phyloP scores from a whole-genome alignment of 2,888 invertebrate genomes.

The Mimas tiliae region DNA sequence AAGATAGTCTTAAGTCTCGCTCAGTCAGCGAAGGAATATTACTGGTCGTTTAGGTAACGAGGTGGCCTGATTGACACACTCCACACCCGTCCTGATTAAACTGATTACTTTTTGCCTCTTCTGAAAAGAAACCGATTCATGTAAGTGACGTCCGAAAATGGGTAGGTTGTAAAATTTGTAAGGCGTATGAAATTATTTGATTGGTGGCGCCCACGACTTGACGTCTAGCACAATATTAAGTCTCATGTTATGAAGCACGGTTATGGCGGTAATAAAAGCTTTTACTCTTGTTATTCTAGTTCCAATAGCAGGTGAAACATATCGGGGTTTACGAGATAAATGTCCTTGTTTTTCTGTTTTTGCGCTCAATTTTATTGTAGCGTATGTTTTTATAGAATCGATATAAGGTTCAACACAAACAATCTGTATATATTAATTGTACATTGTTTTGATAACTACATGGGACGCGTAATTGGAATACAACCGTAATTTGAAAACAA shows the following conservation, averaged over 20 bases:
- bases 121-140: slow-evolving; percentile 72
- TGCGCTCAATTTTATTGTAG: not conserved
- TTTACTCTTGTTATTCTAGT: slow-evolving; percentile 13
- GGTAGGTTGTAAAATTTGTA: slow-evolving; percentile 40
- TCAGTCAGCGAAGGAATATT: slow-evolving; percentile 79
- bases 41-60: slow-evolving; percentile 79
- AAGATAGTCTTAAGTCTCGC: slow-evolving; percentile 64
- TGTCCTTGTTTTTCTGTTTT: slow-evolving; percentile 3
- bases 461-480: slow-evolving; percentile 33
- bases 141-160: slow-evolving; percentile 57
- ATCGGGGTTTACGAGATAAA: not conserved
- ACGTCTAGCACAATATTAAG: slow-evolving; percentile 16
- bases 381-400: not conserved
- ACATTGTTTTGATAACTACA: not conserved
- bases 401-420: not conserved
- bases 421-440: not conserved
- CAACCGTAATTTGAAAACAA: slow-evolving; percentile 55
- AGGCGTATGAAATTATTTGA: slow-evolving; percentile 37
- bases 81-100: slow-evolving; percentile 71
- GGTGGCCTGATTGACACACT: slow-evolving; percentile 73
- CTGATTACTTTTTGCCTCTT: slow-evolving; percentile 78
- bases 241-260: not conserved
- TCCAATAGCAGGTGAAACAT: slow-evolving; percentile 10
- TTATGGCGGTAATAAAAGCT: slow-evolving; percentile 26
- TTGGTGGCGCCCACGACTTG: not conserved